These are phyloP conservation scores for Vultur gryphus DNA, from an alignment of 2,797 vertebrate species.

Conservation along the genomic window DNA sequence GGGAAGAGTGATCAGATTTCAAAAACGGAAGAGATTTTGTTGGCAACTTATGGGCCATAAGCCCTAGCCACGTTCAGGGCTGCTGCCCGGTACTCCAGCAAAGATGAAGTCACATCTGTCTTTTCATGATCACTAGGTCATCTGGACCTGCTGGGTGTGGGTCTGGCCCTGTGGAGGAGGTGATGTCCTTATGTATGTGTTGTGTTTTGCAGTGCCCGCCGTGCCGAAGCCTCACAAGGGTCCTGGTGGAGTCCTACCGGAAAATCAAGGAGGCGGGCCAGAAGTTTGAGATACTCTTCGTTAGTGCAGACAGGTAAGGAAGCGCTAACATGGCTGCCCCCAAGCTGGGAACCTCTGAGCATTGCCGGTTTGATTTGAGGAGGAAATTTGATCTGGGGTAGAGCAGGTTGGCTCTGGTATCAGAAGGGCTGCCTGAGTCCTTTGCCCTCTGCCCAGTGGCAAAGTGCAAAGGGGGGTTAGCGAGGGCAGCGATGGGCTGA, in stretches of 20 bases:
- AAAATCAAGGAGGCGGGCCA: conserved; percentile 92
- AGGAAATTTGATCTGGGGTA: background rate
- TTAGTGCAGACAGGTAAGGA: conserved; percentile 93
- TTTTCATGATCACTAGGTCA: background rate
- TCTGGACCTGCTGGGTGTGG: background rate
- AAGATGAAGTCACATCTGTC: background rate
- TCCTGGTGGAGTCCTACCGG: conserved; percentile 92
- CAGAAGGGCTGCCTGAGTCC: background rate
- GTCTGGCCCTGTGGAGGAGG: background rate
- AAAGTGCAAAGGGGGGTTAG: background rate
- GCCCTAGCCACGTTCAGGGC: fast-evolving
- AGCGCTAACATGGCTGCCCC: background rate
- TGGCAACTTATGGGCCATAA: fast-evolving
- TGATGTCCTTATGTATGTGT: fast-evolving
- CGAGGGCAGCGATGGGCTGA: background rate
- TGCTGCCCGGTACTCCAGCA: background rate
- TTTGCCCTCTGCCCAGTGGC: background rate
- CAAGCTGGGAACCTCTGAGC: background rate
- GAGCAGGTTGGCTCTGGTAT: background rate
- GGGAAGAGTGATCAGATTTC: background rate
- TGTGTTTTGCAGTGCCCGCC: conserved; percentile 86
- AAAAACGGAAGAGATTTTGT: background rate
- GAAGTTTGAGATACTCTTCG: conserved; percentile 97
- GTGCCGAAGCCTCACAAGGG: conserved; percentile 92
- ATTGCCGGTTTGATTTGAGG: background rate